Conservation (phyloP, 2,888 invertebrate species). For the Ommatoiulus sabulosus region DNA sequence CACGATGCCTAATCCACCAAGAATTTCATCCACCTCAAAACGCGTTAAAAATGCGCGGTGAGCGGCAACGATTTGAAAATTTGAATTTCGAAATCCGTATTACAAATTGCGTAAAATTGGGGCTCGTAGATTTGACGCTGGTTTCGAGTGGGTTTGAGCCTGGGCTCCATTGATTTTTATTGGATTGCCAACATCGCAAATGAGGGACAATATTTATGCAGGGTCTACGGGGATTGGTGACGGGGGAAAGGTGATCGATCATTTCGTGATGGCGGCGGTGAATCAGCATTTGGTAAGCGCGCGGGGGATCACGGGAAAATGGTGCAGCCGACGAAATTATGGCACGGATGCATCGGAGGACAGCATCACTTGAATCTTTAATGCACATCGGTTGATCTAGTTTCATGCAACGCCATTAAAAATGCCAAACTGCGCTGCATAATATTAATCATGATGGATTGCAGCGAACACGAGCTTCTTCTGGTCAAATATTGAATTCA, state of each 20-base stretch:
- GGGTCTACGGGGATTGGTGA: constrained; percentile 53
- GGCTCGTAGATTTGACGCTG: neutral
- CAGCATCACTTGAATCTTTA: neutral
- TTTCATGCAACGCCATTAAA: neutral
- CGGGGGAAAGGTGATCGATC: constrained; percentile 7
- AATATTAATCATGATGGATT: neutral
- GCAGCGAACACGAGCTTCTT: neutral
- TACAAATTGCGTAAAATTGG: neutral
- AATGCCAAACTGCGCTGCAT: neutral
- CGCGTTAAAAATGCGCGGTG: neutral
- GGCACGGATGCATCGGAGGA: neutral
- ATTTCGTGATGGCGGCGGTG: constrained; percentile 29
- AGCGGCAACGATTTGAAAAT: neutral
- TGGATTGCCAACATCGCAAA: constrained; percentile 50
- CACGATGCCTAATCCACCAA: neutral
- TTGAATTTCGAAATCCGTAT: constrained; percentile 2
- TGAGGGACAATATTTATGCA: constrained; percentile 37
- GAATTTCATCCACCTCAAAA: constrained; percentile 24
- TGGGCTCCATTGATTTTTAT: constrained; percentile 46
- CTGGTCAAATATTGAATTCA: neutral
- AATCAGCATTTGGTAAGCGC: constrained; percentile 24
- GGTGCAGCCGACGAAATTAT: neutral
- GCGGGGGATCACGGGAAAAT: neutral
- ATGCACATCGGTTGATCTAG: neutral
- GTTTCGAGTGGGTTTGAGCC: constrained; percentile 21